These are phyloP conservation scores for Drosophila percnosoma DNA, from an alignment of 2,888 invertebrate genomes.

Conservation along the genomic window DNA sequence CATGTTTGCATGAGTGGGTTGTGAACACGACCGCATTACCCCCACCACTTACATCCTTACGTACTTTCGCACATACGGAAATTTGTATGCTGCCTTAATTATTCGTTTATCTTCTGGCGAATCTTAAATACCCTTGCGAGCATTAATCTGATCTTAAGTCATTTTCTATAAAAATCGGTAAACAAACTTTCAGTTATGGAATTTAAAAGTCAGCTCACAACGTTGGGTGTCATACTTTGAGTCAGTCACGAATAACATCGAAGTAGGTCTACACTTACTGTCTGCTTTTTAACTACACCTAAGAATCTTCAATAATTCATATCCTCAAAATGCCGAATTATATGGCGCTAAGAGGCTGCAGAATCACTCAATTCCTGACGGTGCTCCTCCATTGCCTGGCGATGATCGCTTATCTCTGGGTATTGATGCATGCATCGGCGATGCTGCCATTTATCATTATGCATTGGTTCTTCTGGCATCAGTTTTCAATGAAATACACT, in stretches of 20 bases:
- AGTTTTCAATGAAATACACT: not conserved
- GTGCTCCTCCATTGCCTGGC: not conserved
- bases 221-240: not conserved
- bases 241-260: not conserved
- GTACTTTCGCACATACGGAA: not conserved
- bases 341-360: fast-evolving
- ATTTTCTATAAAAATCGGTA: not conserved
- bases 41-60: not conserved
- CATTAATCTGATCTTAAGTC: not conserved
- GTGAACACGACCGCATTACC: not conserved
- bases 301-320: not conserved
- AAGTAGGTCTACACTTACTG: not conserved
- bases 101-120: not conserved
- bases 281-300: not conserved
- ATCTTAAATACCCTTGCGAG: not conserved
- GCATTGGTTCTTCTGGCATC: not conserved
- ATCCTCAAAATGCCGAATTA: slow-evolving; percentile 13
- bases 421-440: slow-evolving; percentile 18
- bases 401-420: slow-evolving; percentile 21
- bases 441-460: slow-evolving; percentile 6
- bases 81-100: slow-evolving; percentile 18
- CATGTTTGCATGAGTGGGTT: not conserved
- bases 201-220: not conserved
- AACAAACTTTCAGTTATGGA: not conserved
- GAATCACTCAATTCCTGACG: not conserved